Conservation (phyloP, 2,888 invertebrate genomes). For the Archaeoteleia sp. region DNA sequence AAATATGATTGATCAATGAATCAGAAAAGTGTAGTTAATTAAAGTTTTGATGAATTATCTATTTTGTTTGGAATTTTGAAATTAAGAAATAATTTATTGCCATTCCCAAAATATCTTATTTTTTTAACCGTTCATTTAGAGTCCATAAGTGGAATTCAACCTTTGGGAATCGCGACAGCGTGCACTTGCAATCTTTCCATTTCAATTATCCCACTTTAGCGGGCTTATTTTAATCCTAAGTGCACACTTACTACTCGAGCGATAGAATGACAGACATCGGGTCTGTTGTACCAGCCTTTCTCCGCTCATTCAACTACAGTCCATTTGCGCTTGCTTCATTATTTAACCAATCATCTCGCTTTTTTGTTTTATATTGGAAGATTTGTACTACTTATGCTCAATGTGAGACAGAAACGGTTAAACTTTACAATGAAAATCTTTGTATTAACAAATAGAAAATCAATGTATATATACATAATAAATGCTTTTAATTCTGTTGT, state of each 20-base stretch:
- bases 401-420: slow-evolving; percentile 20
- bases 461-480: too few relatives aligned
- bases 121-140: slow-evolving; percentile 31
- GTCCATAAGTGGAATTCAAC: slow-evolving; percentile 41
- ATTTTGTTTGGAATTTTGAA: too few relatives aligned
- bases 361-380: slow-evolving; percentile 56
- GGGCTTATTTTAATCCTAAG: slow-evolving; percentile 70
- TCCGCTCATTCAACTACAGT: slow-evolving; percentile 58
- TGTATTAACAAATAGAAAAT: too few relatives aligned
- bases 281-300: slow-evolving; percentile 54
- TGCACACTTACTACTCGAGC: slow-evolving; percentile 60
- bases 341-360: slow-evolving; percentile 65
- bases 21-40: too few relatives aligned
- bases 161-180: slow-evolving; percentile 47
- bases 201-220: slow-evolving; percentile 69
- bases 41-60: too few relatives aligned
- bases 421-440: slow-evolving; percentile 3
- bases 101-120: slow-evolving; percentile 40
- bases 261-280: slow-evolving; percentile 48
- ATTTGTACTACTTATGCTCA: slow-evolving; percentile 35
- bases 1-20: too few relatives aligned
- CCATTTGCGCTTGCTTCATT: slow-evolving; percentile 67
- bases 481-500: too few relatives aligned
- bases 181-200: slow-evolving; percentile 56
- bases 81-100: too few relatives aligned